Percentiles rank a stretch among this genome's conserved stretches.
These are phyloP conservation scores for Pristionchus arcanus DNA, from an alignment of 2,888 invertebrate genomes.

Conservation along the genomic window DNA sequence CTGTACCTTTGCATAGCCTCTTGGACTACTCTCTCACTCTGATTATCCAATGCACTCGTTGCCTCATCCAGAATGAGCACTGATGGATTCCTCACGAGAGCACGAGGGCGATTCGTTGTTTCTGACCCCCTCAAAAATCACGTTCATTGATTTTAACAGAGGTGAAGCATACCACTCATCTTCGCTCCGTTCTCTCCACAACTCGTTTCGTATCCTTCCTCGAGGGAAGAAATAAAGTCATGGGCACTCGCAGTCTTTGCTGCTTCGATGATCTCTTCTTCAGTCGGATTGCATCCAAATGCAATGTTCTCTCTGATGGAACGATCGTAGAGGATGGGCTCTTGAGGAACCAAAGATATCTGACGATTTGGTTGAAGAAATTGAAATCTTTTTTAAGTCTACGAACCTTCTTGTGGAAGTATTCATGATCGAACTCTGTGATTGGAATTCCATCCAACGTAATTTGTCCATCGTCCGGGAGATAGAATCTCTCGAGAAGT, in stretches of 20 bases:
- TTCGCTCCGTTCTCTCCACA: conserved; percentile 50
- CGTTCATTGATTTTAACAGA: background rate
- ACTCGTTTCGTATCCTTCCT: conserved; percentile 46
- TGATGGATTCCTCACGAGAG: conserved; percentile 60
- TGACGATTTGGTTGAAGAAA: background rate
- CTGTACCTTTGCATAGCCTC: conserved; percentile 43
- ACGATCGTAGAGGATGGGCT: conserved; percentile 65
- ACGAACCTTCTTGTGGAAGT: conserved; percentile 79
- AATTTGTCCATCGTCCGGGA: conserved; percentile 78
- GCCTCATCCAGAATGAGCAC: conserved; percentile 39
- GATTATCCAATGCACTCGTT: too few species aligned
- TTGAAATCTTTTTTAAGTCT: background rate
- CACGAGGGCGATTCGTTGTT: conserved; percentile 69
- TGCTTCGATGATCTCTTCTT: conserved; percentile 52
- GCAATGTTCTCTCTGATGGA: conserved; percentile 68
- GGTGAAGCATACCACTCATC: background rate
- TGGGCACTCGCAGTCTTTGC: conserved; percentile 36
- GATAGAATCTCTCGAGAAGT: conserved; percentile 80
- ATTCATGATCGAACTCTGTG: conserved; percentile 79
- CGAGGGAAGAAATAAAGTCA: conserved; percentile 15
- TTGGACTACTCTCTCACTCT: conserved; percentile 29
- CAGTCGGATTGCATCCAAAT: conserved; percentile 61
- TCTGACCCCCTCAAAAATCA: conserved; percentile 23
- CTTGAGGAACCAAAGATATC: conserved; percentile 60
- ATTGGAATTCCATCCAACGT: conserved; percentile 79